Evolutionary conservation across 2,888 invertebrate species (phyloP).

Genomic region (Drosophila testacea): DNA sequence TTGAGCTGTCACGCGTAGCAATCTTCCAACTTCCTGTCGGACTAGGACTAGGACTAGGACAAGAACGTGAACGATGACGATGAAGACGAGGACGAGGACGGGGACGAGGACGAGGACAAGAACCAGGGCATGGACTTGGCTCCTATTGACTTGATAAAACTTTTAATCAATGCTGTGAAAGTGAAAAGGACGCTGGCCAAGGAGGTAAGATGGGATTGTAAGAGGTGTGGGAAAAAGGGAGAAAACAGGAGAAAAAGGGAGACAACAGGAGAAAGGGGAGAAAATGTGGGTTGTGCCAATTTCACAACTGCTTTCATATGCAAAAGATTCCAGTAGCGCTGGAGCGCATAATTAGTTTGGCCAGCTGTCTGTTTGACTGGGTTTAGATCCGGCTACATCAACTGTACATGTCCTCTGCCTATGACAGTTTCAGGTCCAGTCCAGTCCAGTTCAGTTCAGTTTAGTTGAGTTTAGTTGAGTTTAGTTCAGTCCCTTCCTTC

Average conservation of each 20-base stretch:
- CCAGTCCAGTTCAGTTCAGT: too few relatives aligned
- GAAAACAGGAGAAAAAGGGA: rapidly evolving
- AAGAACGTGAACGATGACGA: background rate
- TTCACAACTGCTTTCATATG: conserved; percentile 75
- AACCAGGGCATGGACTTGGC: conserved; percentile 14
- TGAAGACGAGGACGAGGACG: background rate
- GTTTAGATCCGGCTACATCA: conserved; percentile 23
- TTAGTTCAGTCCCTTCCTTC: background rate
- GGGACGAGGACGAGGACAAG: background rate
- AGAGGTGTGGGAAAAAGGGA: background rate
- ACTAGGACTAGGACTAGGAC: background rate
- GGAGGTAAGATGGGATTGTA: background rate
- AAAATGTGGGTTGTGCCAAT: conserved; percentile 45
- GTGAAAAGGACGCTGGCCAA: conserved; percentile 16
- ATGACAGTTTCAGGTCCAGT: background rate
- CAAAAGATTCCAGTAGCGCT: conserved; percentile 70
- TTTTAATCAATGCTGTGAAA: conserved; percentile 68
- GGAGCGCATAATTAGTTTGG: conserved; percentile 73
- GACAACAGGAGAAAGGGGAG: background rate
- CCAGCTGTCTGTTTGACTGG: conserved; percentile 36
- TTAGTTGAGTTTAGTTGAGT: too few relatives aligned
- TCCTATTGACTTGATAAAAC: conserved; percentile 69
- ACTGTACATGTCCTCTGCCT: background rate
- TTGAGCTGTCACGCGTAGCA: conserved; percentile 61
- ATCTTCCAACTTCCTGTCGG: conserved; percentile 37